A percentile compares a stretch with the other conserved stretches of the same genome.
Evolutionary conservation across 2,888 invertebrate genomes (phyloP).

Genomic region (Oconnorella tubifera): DNA sequence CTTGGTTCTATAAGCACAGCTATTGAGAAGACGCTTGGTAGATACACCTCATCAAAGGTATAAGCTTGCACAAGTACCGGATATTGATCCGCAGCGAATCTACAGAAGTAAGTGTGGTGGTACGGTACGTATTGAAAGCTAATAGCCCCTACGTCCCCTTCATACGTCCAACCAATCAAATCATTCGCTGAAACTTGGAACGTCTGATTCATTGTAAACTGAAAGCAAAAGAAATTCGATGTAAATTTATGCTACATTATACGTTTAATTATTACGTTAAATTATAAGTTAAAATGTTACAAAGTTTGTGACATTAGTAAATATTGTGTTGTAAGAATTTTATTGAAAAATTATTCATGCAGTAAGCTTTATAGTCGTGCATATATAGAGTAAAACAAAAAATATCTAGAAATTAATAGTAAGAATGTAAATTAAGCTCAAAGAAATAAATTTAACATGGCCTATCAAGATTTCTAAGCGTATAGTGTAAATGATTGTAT

Average conservation of each 20-base stretch:
- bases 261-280: background rate
- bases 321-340: background rate
- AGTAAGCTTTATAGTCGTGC: too few species aligned
- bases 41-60: constrained; percentile 16
- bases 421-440: too few species aligned
- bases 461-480: too few species aligned
- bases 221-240: too few species aligned
- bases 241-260: too few species aligned
- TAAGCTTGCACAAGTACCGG: constrained; percentile 17
- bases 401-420: too few species aligned
- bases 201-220: constrained; percentile 24
- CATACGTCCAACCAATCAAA: constrained; percentile 31
- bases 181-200: constrained; percentile 20
- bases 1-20: constrained; percentile 21
- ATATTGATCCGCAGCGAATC: background rate
- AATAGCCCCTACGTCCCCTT: constrained; percentile 23
- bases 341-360: too few species aligned
- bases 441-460: too few species aligned
- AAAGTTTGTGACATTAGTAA: background rate
- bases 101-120: constrained; percentile 25
- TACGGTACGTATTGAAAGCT: constrained; percentile 25
- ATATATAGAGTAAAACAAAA: too few species aligned
- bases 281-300: background rate
- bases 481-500: too few species aligned
- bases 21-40: constrained; percentile 28